phyloP scores from a whole-genome alignment of 2,888 invertebrate genomes.

The Thecocarcelia acutangulata region DNA sequence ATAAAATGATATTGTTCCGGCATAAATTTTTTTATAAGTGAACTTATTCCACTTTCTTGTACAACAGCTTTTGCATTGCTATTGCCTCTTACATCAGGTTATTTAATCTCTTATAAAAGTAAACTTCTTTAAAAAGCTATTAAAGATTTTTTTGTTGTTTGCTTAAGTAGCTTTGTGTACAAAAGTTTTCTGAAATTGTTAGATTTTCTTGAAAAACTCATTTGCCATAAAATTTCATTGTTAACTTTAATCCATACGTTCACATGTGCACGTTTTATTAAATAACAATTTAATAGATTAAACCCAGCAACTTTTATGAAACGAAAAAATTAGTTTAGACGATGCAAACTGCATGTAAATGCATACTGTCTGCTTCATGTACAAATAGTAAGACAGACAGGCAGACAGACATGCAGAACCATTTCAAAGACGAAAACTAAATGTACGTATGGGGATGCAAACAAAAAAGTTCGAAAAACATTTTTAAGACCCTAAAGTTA shows the following conservation, averaged over 20 bases:
- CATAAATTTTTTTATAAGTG: too few species aligned
- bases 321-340: constrained; percentile 32
- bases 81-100: too few species aligned
- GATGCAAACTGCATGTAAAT: constrained; percentile 45
- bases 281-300: constrained; percentile 59
- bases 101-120: too few species aligned
- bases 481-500: constrained; percentile 44
- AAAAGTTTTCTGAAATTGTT: background rate
- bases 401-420: background rate
- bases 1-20: too few species aligned
- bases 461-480: too few species aligned
- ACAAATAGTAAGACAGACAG: background rate
- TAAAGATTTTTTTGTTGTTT: too few species aligned
- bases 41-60: too few species aligned
- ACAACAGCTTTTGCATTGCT: too few species aligned
- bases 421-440: constrained; percentile 19
- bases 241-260: constrained; percentile 6
- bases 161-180: background rate
- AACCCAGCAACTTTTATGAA: constrained; percentile 7
- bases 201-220: constrained; percentile 21
- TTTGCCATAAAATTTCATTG: constrained; percentile 48
- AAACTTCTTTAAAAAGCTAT: too few species aligned
- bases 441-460: too few species aligned
- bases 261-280: constrained; percentile 44
- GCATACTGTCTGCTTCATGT: constrained; percentile 32